Evolutionary conservation across 1,140 invertebrate genomes (phyloP).

Genomic region (roundworm (Caenorhabditis elegans)): WBcel235 BX284602.5:14577501-14578000

Average conservation of each 20-base stretch:
- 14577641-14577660: background rate
- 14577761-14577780: background rate
- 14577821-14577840: background rate
- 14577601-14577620: background rate
- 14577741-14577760: background rate
- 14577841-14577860: background rate
- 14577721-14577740: background rate
- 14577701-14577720: background rate
- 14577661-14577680: background rate
- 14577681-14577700: background rate
- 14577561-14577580: too few species aligned
- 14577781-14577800: background rate
- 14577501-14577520: background rate
- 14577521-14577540: background rate
- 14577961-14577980: background rate
- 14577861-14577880: too few species aligned
- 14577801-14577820: background rate
- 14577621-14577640: background rate
- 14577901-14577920: background rate
- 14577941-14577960: background rate
- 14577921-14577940: background rate
- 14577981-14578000: too few species aligned
- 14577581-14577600: background rate
- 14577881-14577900: background rate
- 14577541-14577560: background rate